Evolutionary conservation across 35 echinoderm and acorn worm species (phyloP).

Genomic region (Diadema setosum): DNA sequence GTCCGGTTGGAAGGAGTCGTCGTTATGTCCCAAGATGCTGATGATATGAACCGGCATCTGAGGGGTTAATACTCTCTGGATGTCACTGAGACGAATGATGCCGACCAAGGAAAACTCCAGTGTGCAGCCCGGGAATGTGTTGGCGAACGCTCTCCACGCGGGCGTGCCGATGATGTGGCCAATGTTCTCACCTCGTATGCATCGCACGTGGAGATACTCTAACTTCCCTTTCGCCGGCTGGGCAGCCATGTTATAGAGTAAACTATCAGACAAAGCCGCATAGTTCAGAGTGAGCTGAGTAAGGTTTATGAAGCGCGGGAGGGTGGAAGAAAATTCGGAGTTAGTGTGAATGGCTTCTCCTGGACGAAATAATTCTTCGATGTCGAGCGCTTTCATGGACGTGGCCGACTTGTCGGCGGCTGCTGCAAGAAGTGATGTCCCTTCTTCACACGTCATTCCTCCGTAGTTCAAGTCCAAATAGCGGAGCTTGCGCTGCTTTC

Average conservation of each 20-base stretch:
- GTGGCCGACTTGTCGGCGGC: neutral
- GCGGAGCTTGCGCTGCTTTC: slow-evolving; percentile 33
- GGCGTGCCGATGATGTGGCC: slow-evolving; percentile 45
- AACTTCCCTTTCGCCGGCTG: neutral
- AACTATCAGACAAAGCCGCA: slow-evolving; percentile 43
- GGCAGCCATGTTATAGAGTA: slow-evolving; percentile 15
- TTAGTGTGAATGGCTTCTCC: neutral
- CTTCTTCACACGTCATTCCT: slow-evolving; percentile 58
- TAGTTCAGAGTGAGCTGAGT: slow-evolving; percentile 58
- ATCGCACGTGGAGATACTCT: slow-evolving; percentile 41
- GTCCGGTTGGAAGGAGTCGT: slow-evolving; percentile 75
- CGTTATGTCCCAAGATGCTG: slow-evolving; percentile 67
- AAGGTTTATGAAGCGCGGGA: slow-evolving; percentile 42
- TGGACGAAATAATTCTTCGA: slow-evolving; percentile 68
- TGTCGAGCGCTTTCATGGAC: slow-evolving; percentile 31
- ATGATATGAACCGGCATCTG: slow-evolving; percentile 56
- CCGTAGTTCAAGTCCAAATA: slow-evolving; percentile 59
- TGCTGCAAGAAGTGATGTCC: slow-evolving; percentile 18
- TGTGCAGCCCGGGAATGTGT: neutral
- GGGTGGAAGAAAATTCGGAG: slow-evolving; percentile 7
- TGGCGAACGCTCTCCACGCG: slow-evolving; percentile 45
- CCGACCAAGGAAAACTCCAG: slow-evolving; percentile 53
- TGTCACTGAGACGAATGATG: slow-evolving; percentile 50
- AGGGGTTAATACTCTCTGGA: slow-evolving; percentile 41
- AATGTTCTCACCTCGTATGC: slow-evolving; percentile 32